Percentiles rank a stretch among this genome's conserved stretches.
phyloP scores from a whole-genome alignment of 2,888 invertebrate genomes.

The Falcaria lacertinaria region DNA sequence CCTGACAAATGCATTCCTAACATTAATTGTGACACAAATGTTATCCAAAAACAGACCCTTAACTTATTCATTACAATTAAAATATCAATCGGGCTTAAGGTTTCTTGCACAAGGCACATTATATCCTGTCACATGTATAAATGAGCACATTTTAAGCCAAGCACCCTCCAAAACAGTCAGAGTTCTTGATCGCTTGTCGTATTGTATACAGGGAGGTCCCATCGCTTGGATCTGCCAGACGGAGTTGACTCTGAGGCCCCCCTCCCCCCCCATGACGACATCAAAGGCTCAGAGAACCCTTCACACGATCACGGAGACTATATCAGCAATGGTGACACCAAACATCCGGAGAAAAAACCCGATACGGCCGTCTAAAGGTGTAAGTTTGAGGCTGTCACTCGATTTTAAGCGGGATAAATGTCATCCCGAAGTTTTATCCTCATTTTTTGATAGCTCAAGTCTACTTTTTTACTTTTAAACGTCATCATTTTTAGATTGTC shows the following conservation, averaged over 20 bases:
- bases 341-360: slow-evolving; percentile 72
- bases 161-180: slow-evolving; percentile 11
- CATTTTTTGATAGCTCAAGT: too few relatives aligned
- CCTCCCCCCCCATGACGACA: slow-evolving; percentile 78
- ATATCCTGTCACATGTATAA: slow-evolving; percentile 2
- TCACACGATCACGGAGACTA: slow-evolving; percentile 81
- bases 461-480: too few relatives aligned
- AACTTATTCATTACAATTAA: too few relatives aligned
- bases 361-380: slow-evolving; percentile 70
- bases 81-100: too few relatives aligned
- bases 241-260: slow-evolving; percentile 82
- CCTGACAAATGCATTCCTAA: too few relatives aligned
- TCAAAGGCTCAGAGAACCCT: slow-evolving; percentile 80
- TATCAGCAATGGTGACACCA: slow-evolving; percentile 79
- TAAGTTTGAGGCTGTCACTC: slow-evolving; percentile 32
- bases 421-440: too few relatives aligned
- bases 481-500: too few relatives aligned
- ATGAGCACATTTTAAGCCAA: slow-evolving; percentile 5
- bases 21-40: too few relatives aligned
- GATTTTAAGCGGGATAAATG: not conserved
- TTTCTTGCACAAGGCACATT: slow-evolving; percentile 4
- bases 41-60: too few relatives aligned
- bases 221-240: slow-evolving; percentile 81
- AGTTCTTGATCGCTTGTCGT: slow-evolving; percentile 76
- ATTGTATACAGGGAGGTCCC: slow-evolving; percentile 79